phyloP scores from a whole-genome alignment of 2,113 vertebrate genomes.

The Serinus canaria region DNA sequence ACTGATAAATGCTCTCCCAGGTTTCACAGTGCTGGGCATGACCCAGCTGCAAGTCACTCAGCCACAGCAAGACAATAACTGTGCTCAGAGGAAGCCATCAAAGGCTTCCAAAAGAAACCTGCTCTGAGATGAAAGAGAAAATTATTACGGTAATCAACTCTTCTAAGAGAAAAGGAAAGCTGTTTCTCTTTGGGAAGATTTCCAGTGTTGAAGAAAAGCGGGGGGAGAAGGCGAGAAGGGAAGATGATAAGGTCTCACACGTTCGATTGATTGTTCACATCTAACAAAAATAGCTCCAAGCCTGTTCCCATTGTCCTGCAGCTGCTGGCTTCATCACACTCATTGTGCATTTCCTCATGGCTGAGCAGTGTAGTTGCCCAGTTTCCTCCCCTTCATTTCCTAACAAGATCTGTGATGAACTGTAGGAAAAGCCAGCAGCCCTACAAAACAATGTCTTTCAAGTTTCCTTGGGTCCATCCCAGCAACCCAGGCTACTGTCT shows the following conservation, averaged over 20 bases:
- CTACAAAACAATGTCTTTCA: slow-evolving; percentile 15
- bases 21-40: not conserved
- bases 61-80: slow-evolving; percentile 35
- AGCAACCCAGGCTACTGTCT: not conserved
- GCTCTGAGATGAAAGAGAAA: slow-evolving; percentile 59
- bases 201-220: slow-evolving; percentile 37
- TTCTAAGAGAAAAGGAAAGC: slow-evolving; percentile 62
- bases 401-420: slow-evolving; percentile 28
- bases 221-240: slow-evolving; percentile 12
- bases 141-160: slow-evolving; percentile 59
- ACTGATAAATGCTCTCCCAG: not conserved
- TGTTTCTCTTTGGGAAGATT: slow-evolving; percentile 53
- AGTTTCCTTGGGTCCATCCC: not conserved
- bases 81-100: slow-evolving; percentile 10
- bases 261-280: slow-evolving; percentile 59
- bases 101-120: slow-evolving; percentile 57
- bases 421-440: slow-evolving; percentile 48
- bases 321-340: slow-evolving; percentile 55
- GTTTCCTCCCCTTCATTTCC: slow-evolving; percentile 74
- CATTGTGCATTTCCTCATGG: slow-evolving; percentile 62
- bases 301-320: slow-evolving; percentile 69
- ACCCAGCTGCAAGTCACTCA: slow-evolving; percentile 28
- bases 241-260: slow-evolving; percentile 50
- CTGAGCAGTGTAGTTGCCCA: slow-evolving; percentile 25
- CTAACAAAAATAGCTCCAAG: slow-evolving; percentile 71